Evolutionary conservation across 2,797 vertebrate genomes (phyloP), one percentile per base, ranked within the genome.

Genomic region (Triplophysa bombifrons): DNA sequence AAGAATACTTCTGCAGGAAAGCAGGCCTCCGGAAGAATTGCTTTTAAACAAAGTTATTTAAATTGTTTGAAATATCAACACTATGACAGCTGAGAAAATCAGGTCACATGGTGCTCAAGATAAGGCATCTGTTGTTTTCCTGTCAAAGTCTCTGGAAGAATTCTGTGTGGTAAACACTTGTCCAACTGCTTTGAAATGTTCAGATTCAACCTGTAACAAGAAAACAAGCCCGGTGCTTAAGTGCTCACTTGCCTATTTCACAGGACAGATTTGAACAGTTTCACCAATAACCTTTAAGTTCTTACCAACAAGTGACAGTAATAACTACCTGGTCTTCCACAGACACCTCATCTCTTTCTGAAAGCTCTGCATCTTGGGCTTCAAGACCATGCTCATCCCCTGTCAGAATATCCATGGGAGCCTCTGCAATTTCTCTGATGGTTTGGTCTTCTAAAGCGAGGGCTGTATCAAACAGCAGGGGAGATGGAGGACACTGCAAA

Each of bases 401-500:
- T 0, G 94, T 95, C 83, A 96, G 90, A 48, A 96, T 94, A 90
- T 96, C 95, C 88, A 96, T 93, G 1, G 96, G 91, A 8, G 93
- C 92, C 86, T 96, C 95, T 0, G 95, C 93, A 16, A 96, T 92
- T 51, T 96, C 97, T 77, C 92, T 89, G 71, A 96, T 91, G 64
- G 95, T 92, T 56, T 94, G 95, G 74, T 97, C 95, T 86, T 96
- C 96, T 68, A 96, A 90, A 19, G 91, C 93, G 30, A 95, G 84
- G 0, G 97, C 95, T 0, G 96, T 96, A 80, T 98, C 97, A 19
- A 98, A 97, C 86, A 98, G 96, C 67, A 99, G 90, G 0, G 97
- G 98, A 44, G 97, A 98, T 0, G 96, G 98, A 2, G 98, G 98
- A 14, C 96, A 96, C 86, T 97, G 97, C 93, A 96, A 91, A 0